These are phyloP conservation scores for Schlechtendalia chinensis DNA, from an alignment of 1,140 invertebrate species.

Conservation along the genomic window DNA sequence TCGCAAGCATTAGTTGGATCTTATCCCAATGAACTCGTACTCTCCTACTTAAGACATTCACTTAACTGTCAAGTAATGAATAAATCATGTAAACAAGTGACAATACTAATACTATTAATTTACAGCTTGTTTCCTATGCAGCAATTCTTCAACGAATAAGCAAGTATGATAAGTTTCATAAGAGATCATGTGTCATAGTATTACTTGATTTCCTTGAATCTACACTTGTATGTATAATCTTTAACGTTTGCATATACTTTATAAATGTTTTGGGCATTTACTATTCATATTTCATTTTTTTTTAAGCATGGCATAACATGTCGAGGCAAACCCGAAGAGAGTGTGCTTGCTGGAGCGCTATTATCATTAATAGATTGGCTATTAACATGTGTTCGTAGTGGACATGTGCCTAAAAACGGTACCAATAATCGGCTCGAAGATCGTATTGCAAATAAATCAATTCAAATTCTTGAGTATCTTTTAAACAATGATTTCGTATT, in stretches of 20 bases:
- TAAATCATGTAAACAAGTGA: neutral
- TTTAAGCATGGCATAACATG: conserved; percentile 62
- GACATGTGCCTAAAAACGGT: conserved; percentile 60
- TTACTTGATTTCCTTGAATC: conserved; percentile 81
- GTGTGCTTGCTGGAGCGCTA: conserved; percentile 70
- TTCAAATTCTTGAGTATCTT: conserved; percentile 57
- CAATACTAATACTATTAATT: conserved; percentile 32
- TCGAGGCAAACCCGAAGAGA: conserved; percentile 78
- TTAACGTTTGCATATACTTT: neutral
- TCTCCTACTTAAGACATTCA: conserved; percentile 90
- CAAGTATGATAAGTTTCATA: conserved; percentile 84
- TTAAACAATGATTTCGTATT: conserved; percentile 72
- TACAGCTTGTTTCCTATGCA: conserved; percentile 80
- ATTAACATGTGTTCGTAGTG: conserved; percentile 67
- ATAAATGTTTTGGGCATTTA: conserved; percentile 53
- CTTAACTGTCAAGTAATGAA: conserved; percentile 71
- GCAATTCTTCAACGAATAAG: conserved; percentile 83
- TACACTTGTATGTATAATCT: conserved; percentile 69
- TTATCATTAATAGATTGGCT: conserved; percentile 78
- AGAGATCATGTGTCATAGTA: conserved; percentile 83
- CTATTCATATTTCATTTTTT: conserved; percentile 46
- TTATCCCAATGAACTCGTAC: conserved; percentile 82
- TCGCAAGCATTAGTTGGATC: conserved; percentile 89
- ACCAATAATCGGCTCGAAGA: conserved; percentile 53
- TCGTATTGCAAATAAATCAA: conserved; percentile 43